phyloP scores from a whole-genome alignment of 2,113 vertebrate species.

The Trogon melanurus region DNA sequence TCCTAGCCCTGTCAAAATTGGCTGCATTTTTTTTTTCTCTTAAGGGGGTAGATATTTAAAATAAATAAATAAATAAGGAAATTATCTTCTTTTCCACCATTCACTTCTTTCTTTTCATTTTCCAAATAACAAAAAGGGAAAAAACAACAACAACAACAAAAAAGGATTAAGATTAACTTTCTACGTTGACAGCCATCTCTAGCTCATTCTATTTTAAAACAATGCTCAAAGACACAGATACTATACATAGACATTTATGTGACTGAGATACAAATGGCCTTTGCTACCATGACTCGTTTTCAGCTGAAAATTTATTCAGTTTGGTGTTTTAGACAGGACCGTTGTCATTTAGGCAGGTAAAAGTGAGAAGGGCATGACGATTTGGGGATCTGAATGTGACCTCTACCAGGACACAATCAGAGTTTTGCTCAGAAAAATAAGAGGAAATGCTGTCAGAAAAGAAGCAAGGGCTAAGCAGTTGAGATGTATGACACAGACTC shows the following conservation, averaged over 20 bases:
- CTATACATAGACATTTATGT: not conserved
- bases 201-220: not conserved
- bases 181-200: not conserved
- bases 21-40: not conserved
- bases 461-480: not conserved
- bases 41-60: not conserved
- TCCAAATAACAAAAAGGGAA: not conserved
- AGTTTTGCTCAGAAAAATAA: not conserved
- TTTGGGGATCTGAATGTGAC: not conserved
- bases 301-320: not conserved
- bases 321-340: not conserved
- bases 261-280: not conserved
- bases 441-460: not conserved
- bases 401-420: not conserved
- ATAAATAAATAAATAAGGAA: not conserved
- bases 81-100: not conserved
- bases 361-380: not conserved
- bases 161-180: not conserved
- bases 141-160: no score
- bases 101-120: not conserved
- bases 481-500: not conserved
- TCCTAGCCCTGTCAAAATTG: not conserved
- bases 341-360: not conserved
- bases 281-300: not conserved
- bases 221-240: not conserved